Evolutionary conservation across 2,113 vertebrate species (phyloP).

Genomic region (Dunckerocampus dactyliophorus): DNA sequence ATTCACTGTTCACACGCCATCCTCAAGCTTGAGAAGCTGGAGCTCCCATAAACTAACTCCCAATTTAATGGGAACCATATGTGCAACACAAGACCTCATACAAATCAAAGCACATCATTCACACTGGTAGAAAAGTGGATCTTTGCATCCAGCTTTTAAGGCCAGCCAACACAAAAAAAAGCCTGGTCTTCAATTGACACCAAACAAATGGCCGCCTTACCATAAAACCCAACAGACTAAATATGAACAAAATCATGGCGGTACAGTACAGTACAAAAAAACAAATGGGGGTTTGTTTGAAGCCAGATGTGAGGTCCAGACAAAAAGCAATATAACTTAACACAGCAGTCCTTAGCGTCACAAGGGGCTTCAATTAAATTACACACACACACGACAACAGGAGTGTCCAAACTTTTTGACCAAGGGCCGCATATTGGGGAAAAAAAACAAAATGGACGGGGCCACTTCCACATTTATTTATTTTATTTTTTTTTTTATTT

Average conservation of each 20-base stretch:
- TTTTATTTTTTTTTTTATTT: no score
- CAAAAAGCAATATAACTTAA: constrained; percentile 26
- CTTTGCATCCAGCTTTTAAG: constrained; percentile 46
- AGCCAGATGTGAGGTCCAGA: constrained; percentile 34
- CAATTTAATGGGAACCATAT: constrained; percentile 59
- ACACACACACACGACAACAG: no score
- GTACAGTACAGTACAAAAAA: constrained; percentile 27
- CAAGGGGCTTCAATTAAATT: no score
- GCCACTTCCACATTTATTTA: no score
- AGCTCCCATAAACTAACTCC: constrained; percentile 52
- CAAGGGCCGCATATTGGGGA: no score
- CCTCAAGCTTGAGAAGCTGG: constrained; percentile 30
- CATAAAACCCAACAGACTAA: constrained; percentile 18
- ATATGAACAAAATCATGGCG: constrained; percentile 16
- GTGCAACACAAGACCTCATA: constrained; percentile 34
- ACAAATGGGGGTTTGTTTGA: constrained; percentile 46
- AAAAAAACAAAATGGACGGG: no score
- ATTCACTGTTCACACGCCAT: constrained; percentile 57
- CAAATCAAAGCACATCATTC: constrained; percentile 46
- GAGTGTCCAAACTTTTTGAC: no score
- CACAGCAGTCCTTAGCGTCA: constrained; percentile 16
- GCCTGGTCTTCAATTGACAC: constrained; percentile 36
- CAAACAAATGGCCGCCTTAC: constrained; percentile 33
- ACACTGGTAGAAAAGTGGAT: constrained; percentile 45
- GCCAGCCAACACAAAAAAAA: constrained; percentile 13